Evolutionary conservation across 2,797 vertebrate species (phyloP).

Genomic region (Coregonus ussuriensis): DNA sequence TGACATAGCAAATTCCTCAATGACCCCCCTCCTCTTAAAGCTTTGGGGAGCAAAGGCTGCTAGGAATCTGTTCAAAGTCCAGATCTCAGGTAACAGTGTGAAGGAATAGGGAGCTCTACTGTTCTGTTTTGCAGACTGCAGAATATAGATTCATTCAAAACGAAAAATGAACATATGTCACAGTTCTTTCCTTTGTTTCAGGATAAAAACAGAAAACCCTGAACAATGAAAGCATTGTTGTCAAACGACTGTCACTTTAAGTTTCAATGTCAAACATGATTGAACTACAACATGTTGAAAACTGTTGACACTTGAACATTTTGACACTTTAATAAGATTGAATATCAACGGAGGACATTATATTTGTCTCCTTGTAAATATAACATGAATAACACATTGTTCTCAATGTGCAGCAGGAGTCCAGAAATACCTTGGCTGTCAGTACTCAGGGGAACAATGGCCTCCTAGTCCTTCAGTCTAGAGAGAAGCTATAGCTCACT

Average conservation of each 20-base stretch:
- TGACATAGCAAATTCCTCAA: constrained; percentile 77
- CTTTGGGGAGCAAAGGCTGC: constrained; percentile 55
- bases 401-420: constrained; percentile 69
- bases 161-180: background rate
- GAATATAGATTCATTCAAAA: background rate
- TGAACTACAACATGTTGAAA: background rate
- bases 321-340: constrained; percentile 44
- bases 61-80: constrained; percentile 68
- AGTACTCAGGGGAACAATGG: constrained; percentile 75
- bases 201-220: background rate
- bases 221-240: background rate
- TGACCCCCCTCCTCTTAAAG: constrained; percentile 52
- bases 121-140: constrained; percentile 41
- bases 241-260: background rate
- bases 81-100: constrained; percentile 70
- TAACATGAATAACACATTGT: constrained; percentile 80
- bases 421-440: constrained; percentile 80
- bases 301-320: background rate
- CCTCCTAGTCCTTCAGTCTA: constrained; percentile 77
- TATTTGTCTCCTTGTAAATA: constrained; percentile 52
- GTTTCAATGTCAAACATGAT: constrained; percentile 5
- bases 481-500: constrained; percentile 76
- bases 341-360: constrained; percentile 36
- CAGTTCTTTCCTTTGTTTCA: background rate
- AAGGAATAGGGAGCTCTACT: constrained; percentile 61